Evolutionary conservation across 2,113 vertebrate genomes (phyloP), one percentile per base, ranked within the genome.

Genomic region (Epinephelus cyanopodus): DNA sequence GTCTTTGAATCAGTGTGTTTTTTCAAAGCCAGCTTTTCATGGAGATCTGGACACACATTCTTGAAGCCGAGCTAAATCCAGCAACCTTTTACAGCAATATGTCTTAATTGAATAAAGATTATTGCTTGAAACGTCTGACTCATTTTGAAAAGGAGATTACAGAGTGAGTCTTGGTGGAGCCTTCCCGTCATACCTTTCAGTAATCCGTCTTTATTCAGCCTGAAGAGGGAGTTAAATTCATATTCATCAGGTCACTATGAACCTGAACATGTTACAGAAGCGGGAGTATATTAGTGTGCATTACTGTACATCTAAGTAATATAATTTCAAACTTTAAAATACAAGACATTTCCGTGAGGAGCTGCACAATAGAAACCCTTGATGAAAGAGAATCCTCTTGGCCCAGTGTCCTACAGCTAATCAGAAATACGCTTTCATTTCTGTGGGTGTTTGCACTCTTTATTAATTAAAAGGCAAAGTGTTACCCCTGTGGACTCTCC

Each of bases 201-300:
- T 77, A 60, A 81, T 90, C 64, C 45, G 52, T 87, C 77, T 89
- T 85, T 57, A 79, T 86, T 86, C 62, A 71, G 57, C 57, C 72
- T 70, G 33, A 83, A 48, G 63, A 73, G 29, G 45, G 79, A 87
- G 60, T 89, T 57, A 50, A 47, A 82, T 75, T 86, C 60, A 68
- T 83, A 72, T 90, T 85, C 61, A 77, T 87, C 45, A 63, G 72
- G 75, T 54, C 64, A 66, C 42, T 29, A 66, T 50, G 57, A 79
- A 74, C 33, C 39, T 74, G 61, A 74, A 73, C 79, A 23, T 48
- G 8, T 73, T 58, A 58, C 47, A 29, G 71, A 74, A 53, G 65
- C 63, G 45, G 18, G 60, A 70, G 53, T 66, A 79, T 33, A 53
- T 81, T 29, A 81, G 17, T n/a, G 33, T 56, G 21, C 9, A 61